Evolutionary conservation across 2,888 invertebrate species (phyloP).

Genomic region (Ferdinandea cuprea): DNA sequence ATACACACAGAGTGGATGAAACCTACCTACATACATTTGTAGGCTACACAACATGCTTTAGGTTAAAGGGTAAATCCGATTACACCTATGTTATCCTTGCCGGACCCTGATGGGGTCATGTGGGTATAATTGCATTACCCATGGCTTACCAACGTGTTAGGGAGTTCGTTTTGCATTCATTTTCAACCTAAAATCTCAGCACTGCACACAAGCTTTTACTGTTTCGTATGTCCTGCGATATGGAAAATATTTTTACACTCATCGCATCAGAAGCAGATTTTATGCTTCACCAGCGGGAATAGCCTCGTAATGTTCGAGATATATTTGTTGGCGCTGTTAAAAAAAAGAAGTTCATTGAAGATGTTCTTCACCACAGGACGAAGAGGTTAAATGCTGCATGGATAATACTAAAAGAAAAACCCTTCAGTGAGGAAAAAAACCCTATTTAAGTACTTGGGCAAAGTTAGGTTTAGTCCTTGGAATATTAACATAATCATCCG

Average conservation of each 20-base stretch:
- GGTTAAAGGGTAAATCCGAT: constrained; percentile 38
- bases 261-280: not conserved
- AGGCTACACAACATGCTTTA: not conserved
- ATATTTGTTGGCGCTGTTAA: not conserved
- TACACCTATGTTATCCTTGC: constrained; percentile 26
- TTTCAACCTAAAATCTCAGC: constrained; percentile 10
- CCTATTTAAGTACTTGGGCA: constrained; percentile 54
- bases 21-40: not conserved
- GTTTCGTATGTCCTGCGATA: constrained; percentile 9
- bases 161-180: not conserved
- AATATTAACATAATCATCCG: constrained; percentile 54
- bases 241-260: constrained; percentile 29
- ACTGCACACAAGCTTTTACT: not conserved
- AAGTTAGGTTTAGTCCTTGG: constrained; percentile 47
- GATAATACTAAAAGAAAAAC: constrained; percentile 14
- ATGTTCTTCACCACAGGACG: constrained; percentile 2
- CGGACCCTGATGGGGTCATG: constrained; percentile 9
- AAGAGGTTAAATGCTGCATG: constrained; percentile 14
- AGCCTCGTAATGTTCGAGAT: not conserved
- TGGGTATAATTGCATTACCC: constrained; percentile 40
- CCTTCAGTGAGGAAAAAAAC: constrained; percentile 24
- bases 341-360: constrained; percentile 4
- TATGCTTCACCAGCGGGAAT: constrained; percentile 1
- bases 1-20: no score
- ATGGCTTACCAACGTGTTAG: not conserved